Evolutionary conservation across 2,113 vertebrate genomes (phyloP).

Genomic region (Glaucidium brasilianum): DNA sequence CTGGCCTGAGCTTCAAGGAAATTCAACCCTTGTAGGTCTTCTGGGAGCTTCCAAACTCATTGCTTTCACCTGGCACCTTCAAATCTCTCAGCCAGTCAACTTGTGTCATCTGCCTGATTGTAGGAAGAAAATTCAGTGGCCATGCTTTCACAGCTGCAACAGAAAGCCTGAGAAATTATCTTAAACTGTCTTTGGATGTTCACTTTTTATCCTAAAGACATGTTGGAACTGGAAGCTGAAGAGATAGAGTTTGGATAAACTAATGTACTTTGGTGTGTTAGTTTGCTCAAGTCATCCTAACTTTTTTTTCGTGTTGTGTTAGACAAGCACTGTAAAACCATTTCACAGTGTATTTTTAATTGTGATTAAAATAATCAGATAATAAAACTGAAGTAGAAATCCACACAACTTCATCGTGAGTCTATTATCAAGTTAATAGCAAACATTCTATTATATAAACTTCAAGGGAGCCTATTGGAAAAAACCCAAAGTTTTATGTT

Average conservation of each 20-base stretch:
- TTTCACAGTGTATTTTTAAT: background rate
- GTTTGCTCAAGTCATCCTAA: background rate
- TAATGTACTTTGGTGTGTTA: background rate
- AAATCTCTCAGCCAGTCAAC: background rate
- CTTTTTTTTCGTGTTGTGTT: background rate
- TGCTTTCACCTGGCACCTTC: background rate
- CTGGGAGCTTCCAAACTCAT: background rate
- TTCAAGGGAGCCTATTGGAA: background rate
- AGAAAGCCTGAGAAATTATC: background rate
- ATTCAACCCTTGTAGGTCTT: background rate
- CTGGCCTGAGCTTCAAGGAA: background rate
- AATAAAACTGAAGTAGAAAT: background rate
- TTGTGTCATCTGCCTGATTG: background rate
- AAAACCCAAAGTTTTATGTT: background rate
- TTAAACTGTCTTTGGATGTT: background rate
- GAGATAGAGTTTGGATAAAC: background rate
- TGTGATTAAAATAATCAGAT: background rate
- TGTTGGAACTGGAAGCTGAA: background rate
- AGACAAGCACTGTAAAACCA: background rate
- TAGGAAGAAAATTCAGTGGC: background rate
- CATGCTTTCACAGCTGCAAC: background rate
- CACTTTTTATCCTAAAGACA: background rate
- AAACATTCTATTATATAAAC: background rate
- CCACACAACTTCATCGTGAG: background rate
- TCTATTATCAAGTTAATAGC: background rate